Conservation (phyloP, 2,888 invertebrate species). For the Drosophila tanythrix region DNA sequence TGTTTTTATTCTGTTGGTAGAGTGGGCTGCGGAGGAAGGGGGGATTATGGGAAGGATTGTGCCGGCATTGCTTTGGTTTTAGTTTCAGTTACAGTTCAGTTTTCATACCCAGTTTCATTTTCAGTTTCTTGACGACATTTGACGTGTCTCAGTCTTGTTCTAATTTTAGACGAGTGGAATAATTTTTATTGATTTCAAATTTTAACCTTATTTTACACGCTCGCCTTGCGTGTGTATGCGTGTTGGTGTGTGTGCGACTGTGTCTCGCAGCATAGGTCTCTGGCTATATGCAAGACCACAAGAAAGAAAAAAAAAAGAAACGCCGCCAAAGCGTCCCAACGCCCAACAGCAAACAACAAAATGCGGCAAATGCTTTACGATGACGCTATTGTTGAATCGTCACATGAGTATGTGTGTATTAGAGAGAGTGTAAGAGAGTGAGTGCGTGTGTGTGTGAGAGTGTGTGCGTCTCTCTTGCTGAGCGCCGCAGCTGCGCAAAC, state of each 20-base stretch:
- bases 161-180: constrained; percentile 84
- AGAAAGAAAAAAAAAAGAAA: constrained; percentile 44
- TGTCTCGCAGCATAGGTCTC: constrained; percentile 35
- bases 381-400: constrained; percentile 75
- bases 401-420: constrained; percentile 22
- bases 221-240: constrained; percentile 20
- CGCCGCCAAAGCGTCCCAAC: constrained; percentile 65
- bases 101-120: constrained; percentile 23
- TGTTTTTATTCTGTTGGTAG: constrained; percentile 21
- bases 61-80: constrained; percentile 40
- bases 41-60: background rate
- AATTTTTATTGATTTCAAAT: constrained; percentile 83
- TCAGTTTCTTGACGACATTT: constrained; percentile 36
- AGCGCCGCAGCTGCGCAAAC: constrained; percentile 67
- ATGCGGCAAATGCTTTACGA: constrained; percentile 78
- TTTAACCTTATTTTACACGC: constrained; percentile 80
- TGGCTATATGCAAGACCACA: constrained; percentile 20
- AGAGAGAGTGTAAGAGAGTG: background rate
- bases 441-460: constrained; percentile 10
- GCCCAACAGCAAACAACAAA: constrained; percentile 66
- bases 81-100: constrained; percentile 12
- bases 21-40: background rate
- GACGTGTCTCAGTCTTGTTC: constrained; percentile 65
- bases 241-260: constrained; percentile 15
- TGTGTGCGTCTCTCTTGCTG: constrained; percentile 13